Percentiles rank a stretch among this genome's conserved stretches.
These are phyloP conservation scores for Heterocephalus glaber DNA, from an alignment of 2,113 vertebrate genomes.

Conservation along the genomic window DNA sequence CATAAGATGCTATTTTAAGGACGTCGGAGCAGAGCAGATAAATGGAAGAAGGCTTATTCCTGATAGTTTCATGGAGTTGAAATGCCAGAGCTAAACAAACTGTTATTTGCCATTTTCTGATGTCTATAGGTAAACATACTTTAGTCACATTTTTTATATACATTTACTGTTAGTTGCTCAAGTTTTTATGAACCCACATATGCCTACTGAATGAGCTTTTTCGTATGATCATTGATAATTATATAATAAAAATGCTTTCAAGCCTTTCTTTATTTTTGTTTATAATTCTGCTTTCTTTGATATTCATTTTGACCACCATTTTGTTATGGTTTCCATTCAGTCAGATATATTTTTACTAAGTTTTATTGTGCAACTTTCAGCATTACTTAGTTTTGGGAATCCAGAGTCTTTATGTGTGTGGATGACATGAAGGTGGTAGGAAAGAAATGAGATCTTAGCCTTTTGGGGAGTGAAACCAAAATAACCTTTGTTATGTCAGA, in stretches of 20 bases:
- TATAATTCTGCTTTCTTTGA: neutral
- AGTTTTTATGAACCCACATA: neutral
- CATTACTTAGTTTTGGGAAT: neutral
- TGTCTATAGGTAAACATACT: neutral
- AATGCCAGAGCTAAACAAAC: neutral
- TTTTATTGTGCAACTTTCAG: neutral
- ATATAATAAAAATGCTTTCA: neutral
- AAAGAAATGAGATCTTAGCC: neutral
- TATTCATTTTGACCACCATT: neutral
- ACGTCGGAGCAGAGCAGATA: neutral
- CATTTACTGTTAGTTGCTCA: neutral
- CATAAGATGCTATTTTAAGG: neutral
- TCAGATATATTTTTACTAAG: neutral
- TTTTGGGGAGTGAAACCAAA: constrained; percentile 2
- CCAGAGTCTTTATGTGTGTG: neutral
- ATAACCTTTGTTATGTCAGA: neutral
- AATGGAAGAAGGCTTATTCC: neutral
- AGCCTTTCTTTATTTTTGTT: neutral
- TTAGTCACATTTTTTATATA: neutral
- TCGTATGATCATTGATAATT: neutral
- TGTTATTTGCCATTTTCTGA: neutral
- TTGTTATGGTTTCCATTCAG: neutral
- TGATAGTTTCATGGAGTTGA: neutral
- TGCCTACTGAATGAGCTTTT: neutral
- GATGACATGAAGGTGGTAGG: rapidly evolving